Conservation (phyloP, 1,140 invertebrate species). For the Cherax destructor region DNA sequence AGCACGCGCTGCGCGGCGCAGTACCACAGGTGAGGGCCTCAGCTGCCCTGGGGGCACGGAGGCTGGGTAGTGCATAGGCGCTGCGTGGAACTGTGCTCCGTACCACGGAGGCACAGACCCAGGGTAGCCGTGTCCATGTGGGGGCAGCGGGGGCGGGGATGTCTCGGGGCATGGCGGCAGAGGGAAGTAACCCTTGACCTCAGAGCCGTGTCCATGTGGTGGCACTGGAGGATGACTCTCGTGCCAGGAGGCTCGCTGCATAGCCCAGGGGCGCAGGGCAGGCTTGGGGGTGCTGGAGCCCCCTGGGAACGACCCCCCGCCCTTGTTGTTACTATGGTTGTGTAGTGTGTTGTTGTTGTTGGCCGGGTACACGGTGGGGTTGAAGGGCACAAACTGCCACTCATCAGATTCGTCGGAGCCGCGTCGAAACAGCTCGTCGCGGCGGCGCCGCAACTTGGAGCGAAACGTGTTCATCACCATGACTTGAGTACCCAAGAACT, state of each 20-base stretch:
- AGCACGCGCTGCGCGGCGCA: constrained; percentile 18
- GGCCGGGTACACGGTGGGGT: constrained; percentile 65
- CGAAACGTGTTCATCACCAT: constrained; percentile 72
- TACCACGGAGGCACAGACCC: constrained; percentile 71
- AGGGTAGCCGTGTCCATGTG: constrained; percentile 62
- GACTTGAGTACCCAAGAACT: constrained; percentile 23
- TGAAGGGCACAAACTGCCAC: constrained; percentile 72
- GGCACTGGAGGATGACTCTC: constrained; percentile 68
- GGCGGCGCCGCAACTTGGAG: constrained; percentile 71
- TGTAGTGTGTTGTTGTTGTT: constrained; percentile 50
- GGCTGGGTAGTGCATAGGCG: constrained; percentile 60
- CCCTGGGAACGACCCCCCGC: constrained; percentile 22
- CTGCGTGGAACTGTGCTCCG: constrained; percentile 61
- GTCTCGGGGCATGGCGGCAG: constrained; percentile 60
- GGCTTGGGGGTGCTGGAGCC: constrained; percentile 51
- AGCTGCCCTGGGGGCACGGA: constrained; percentile 69
- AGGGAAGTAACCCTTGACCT: constrained; percentile 51
- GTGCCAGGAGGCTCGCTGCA: constrained; percentile 71
- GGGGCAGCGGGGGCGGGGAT: constrained; percentile 50
- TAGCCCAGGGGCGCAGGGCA: constrained; percentile 65
- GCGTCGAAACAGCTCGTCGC: constrained; percentile 71
- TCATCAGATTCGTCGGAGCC: constrained; percentile 71
- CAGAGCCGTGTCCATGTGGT: constrained; percentile 63
- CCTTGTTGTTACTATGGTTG: constrained; percentile 36
- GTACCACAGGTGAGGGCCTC: constrained; percentile 35